Evolutionary conservation across 2,113 vertebrate genomes (phyloP).

Genomic region (Cephalopterus ornatus): DNA sequence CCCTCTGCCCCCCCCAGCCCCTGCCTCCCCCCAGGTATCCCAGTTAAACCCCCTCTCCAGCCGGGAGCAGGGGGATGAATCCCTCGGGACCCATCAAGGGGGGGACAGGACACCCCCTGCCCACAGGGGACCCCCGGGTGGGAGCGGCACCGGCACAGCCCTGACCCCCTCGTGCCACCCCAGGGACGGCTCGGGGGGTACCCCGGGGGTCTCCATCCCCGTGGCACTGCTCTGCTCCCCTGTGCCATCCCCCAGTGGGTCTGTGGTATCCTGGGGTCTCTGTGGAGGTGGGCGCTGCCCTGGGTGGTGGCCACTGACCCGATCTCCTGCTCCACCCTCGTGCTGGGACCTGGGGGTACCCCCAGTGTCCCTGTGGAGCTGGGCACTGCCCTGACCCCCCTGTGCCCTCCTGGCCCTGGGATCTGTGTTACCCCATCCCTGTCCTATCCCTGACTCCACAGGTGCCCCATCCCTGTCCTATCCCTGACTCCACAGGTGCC

Average conservation of each 20-base stretch:
- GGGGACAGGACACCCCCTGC: fast-evolving
- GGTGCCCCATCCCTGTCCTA: too few relatives aligned
- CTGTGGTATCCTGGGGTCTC: fast-evolving
- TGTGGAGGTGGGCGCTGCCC: too few relatives aligned
- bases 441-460: too few relatives aligned
- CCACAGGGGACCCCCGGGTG: fast-evolving
- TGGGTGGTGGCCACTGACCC: neutral
- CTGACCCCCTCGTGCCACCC: neutral
- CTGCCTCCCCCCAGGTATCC: neutral
- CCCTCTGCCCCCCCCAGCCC: neutral
- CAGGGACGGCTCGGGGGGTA: too few relatives aligned
- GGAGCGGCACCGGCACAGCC: neutral
- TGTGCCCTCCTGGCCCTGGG: fast-evolving
- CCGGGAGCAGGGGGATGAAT: neutral
- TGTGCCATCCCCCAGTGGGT: neutral
- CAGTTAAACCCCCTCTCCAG: neutral
- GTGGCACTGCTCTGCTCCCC: neutral
- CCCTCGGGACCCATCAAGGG: fast-evolving
- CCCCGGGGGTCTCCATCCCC: too few relatives aligned
- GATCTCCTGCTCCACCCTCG: too few relatives aligned
- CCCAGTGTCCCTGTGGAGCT: fast-evolving
- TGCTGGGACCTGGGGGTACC: neutral
- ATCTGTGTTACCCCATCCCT: neutral
- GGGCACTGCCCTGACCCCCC: neutral
- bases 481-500: neutral